Percentiles rank a stretch among this genome's conserved stretches.
phyloP scores from a whole-genome alignment of 2,113 vertebrate genomes.

The Mohoua ochrocephala region DNA sequence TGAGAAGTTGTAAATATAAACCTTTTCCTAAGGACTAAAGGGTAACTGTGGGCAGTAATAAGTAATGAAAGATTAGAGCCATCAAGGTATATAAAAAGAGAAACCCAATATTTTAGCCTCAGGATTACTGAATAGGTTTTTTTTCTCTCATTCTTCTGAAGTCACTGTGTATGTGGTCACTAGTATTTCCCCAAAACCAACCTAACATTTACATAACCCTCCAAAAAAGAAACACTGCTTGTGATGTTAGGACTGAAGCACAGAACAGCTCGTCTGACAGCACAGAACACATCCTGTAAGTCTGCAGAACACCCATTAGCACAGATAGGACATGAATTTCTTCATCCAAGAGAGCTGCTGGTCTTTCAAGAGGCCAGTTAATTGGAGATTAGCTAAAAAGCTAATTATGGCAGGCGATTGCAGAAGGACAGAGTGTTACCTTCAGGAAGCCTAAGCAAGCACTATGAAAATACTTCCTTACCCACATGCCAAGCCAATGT shows the following conservation, averaged over 20 bases:
- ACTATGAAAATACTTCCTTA: conserved; percentile 58
- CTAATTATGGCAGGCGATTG: background rate
- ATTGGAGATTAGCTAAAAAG: background rate
- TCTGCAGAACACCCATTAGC: background rate
- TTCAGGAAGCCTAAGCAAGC: background rate
- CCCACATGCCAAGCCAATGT: conserved; percentile 95
- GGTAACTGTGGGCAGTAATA: background rate
- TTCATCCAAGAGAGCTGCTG: background rate
- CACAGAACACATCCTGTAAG: background rate
- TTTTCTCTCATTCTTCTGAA: background rate
- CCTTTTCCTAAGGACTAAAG: background rate
- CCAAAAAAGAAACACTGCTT: background rate
- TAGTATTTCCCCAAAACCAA: background rate
- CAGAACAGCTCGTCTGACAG: background rate
- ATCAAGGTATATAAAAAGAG: background rate
- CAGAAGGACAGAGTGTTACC: background rate
- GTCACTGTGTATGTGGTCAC: background rate
- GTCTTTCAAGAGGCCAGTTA: background rate
- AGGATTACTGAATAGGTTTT: background rate
- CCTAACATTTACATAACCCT: background rate
- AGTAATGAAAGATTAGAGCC: background rate
- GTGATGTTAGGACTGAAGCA: background rate
- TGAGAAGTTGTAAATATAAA: background rate
- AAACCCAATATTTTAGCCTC: background rate
- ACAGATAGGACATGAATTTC: background rate